phyloP scores from a whole-genome alignment of 2,888 invertebrate species.

The Ashinkailepas kermadecensis region DNA sequence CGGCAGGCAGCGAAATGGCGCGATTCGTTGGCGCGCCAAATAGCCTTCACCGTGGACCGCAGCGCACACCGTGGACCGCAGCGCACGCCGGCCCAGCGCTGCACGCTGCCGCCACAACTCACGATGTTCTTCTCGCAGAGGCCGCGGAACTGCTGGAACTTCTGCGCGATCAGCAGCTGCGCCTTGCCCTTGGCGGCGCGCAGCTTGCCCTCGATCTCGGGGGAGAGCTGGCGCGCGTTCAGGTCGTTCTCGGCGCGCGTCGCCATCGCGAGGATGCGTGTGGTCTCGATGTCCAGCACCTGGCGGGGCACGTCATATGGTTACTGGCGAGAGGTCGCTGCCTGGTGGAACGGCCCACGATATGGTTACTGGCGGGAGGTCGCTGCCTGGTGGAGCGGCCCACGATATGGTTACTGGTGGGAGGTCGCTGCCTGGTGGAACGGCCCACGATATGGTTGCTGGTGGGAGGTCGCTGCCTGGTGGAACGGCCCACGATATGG shows the following conservation, averaged over 20 bases:
- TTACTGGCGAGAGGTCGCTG: too few species aligned
- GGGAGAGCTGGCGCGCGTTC: conserved; percentile 51
- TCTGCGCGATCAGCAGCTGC: conserved; percentile 75
- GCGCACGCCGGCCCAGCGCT: background rate
- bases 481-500: too few species aligned
- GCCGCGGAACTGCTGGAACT: conserved; percentile 91
- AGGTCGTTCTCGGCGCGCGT: conserved; percentile 62
- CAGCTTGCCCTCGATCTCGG: conserved; percentile 74
- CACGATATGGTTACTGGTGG: too few species aligned
- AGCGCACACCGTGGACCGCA: background rate
- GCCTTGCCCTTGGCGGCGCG: conserved; percentile 87
- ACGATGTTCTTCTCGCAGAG: conserved; percentile 58
- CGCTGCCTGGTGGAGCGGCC: too few species aligned
- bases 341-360: too few species aligned
- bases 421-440: too few species aligned
- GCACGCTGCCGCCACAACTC: conserved; percentile 38
- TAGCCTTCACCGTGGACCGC: background rate
- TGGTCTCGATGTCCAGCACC: conserved; percentile 63
- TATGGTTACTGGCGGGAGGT: too few species aligned
- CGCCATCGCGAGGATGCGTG: conserved; percentile 51
- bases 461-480: too few species aligned
- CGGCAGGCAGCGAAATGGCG: too few species aligned
- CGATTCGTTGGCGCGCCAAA: too few species aligned
- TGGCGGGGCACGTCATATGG: conserved; percentile 33
- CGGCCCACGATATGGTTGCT: too few species aligned